A percentile compares a stretch with the other conserved stretches of the same genome.
phyloP scores from a whole-genome alignment of 2,797 vertebrate species.

The Syndactyla subalaris region DNA sequence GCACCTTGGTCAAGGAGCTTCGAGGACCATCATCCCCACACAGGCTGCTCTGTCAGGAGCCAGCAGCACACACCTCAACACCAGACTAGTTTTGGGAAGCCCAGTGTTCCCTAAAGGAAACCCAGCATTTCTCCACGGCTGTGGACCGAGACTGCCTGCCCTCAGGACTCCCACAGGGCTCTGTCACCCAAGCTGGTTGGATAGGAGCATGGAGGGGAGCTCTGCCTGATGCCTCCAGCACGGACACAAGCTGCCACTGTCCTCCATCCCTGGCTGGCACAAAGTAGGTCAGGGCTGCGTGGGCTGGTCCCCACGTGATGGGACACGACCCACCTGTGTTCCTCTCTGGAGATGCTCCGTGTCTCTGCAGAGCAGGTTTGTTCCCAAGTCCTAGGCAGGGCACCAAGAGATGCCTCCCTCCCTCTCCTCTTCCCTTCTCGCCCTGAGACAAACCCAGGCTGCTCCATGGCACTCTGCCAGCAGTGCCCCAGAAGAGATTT shows the following conservation, averaged over 20 bases:
- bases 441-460: not conserved
- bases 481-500: not conserved
- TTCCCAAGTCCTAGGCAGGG: not conserved
- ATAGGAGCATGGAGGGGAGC: not conserved
- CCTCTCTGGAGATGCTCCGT: rapidly evolving
- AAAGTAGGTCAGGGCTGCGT: not conserved
- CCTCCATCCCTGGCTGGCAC: not conserved
- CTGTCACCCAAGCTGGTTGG: not conserved
- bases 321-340: rapidly evolving
- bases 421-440: not conserved
- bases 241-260: rapidly evolving
- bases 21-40: not conserved
- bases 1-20: rapidly evolving
- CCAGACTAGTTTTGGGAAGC: not conserved
- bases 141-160: not conserved
- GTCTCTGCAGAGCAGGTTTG: not conserved
- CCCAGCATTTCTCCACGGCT: rapidly evolving
- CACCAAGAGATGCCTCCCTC: not conserved
- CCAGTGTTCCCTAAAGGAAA: not conserved
- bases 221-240: not conserved
- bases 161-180: rapidly evolving
- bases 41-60: not conserved
- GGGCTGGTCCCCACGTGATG: rapidly evolving
- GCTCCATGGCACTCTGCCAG: not conserved
- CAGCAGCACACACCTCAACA: not conserved